Evolutionary conservation across 1,140 invertebrate genomes (phyloP).

Genomic region (Popillia japonica): DNA sequence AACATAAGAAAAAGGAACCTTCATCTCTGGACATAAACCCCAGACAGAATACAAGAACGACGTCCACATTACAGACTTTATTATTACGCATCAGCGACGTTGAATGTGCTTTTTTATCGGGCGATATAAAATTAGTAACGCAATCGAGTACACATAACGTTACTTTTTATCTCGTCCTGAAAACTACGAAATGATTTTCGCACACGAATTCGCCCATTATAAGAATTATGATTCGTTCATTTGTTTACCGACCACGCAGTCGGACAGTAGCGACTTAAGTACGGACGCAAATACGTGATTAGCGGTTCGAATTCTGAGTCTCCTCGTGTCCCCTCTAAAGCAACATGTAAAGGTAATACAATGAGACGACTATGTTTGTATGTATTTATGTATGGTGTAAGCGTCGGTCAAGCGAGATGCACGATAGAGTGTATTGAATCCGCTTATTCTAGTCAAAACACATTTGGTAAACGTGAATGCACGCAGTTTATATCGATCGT

Average conservation of each 20-base stretch:
- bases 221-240: constrained; percentile 11
- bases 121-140: background rate
- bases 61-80: too few relatives aligned
- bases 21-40: too few relatives aligned
- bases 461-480: constrained; percentile 14
- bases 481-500: background rate
- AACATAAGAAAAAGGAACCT: too few relatives aligned
- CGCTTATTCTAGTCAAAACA: constrained; percentile 10
- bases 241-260: constrained; percentile 10
- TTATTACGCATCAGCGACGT: too few relatives aligned
- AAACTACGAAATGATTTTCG: constrained; percentile 11
- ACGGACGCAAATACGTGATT: constrained; percentile 4
- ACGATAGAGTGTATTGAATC: background rate
- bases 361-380: background rate
- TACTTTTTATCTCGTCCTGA: background rate
- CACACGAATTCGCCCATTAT: constrained; percentile 13
- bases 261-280: background rate
- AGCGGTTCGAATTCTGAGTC: background rate
- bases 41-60: too few relatives aligned
- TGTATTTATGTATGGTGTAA: too few relatives aligned
- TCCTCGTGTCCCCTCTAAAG: background rate
- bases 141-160: background rate
- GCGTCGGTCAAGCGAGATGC: background rate
- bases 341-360: background rate
- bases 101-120: background rate